These are phyloP conservation scores for Acrossocheilus wenchowensis DNA, from an alignment of 2,797 vertebrate genomes.

Conservation along the genomic window DNA sequence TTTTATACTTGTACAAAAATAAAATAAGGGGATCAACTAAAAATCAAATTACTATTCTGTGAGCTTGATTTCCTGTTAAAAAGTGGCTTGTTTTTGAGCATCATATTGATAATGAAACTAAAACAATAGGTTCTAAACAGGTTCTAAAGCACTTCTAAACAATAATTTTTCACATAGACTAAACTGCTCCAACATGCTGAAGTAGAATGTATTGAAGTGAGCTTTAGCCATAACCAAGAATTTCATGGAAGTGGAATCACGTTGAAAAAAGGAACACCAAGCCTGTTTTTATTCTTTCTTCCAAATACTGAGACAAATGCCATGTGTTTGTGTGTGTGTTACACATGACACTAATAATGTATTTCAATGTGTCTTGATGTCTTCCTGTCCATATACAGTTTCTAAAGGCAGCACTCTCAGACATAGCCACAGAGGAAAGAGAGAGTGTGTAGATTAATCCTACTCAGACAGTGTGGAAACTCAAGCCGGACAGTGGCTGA, in stretches of 20 bases:
- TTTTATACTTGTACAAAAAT: neutral
- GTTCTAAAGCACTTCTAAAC: too few relatives aligned
- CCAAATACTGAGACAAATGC: neutral
- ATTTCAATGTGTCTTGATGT: conserved; percentile 3
- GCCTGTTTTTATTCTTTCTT: neutral
- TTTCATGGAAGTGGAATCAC: neutral
- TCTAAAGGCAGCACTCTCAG: neutral
- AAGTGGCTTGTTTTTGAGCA: neutral
- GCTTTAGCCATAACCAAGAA: neutral
- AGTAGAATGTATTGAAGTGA: neutral
- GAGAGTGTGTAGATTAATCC: conserved; percentile 50
- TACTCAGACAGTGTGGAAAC: conserved; percentile 33
- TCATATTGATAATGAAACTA: neutral
- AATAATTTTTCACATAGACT: neutral
- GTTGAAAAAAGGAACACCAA: neutral
- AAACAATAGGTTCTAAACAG: neutral
- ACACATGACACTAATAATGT: neutral
- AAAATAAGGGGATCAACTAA: neutral
- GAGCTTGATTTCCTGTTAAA: neutral
- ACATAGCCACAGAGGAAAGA: neutral
- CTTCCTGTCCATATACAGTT: conserved; percentile 11
- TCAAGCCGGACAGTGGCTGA: conserved; percentile 35
- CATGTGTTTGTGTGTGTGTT: neutral
- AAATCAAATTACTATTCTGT: neutral
- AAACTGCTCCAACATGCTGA: neutral